Evolutionary conservation across 2,113 vertebrate species (phyloP).

Genomic region (Trematomus loennbergii): DNA sequence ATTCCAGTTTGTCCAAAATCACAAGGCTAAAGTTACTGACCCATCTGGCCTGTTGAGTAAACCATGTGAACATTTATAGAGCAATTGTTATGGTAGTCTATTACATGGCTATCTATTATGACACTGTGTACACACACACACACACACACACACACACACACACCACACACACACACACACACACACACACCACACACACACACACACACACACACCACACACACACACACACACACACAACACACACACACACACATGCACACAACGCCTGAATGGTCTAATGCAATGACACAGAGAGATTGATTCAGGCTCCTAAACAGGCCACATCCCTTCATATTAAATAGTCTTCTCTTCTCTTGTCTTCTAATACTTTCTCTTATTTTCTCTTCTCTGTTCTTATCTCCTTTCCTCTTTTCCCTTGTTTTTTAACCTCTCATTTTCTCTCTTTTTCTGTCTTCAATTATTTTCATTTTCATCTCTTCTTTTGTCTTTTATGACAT

Average conservation of each 20-base stretch:
- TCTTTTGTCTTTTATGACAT: too few relatives aligned
- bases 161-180: slow-evolving; percentile 22
- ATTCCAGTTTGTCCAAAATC: slow-evolving; percentile 23
- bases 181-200: slow-evolving; percentile 23
- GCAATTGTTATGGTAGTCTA: slow-evolving; percentile 50
- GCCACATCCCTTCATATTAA: slow-evolving; percentile 75
- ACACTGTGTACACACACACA: slow-evolving; percentile 49
- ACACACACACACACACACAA: slow-evolving; percentile 42
- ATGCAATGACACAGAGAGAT: slow-evolving; percentile 81
- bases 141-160: slow-evolving; percentile 2
- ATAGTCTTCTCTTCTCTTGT: slow-evolving; percentile 54
- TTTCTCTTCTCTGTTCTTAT: background rate
- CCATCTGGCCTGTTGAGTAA: slow-evolving; percentile 47
- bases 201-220: slow-evolving; percentile 51
- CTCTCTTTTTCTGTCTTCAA: background rate
- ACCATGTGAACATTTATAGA: slow-evolving; percentile 67
- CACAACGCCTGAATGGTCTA: slow-evolving; percentile 73
- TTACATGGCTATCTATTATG: slow-evolving; percentile 64
- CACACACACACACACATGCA: slow-evolving; percentile 37
- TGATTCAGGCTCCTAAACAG: slow-evolving; percentile 80
- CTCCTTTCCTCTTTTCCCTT: background rate
- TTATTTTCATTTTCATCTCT: too few relatives aligned
- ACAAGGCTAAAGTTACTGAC: slow-evolving; percentile 10
- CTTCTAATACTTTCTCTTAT: slow-evolving; percentile 10
- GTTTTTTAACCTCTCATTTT: background rate